phyloP scores from a whole-genome alignment of 2,113 vertebrate genomes.

The Anarhynchus alexandrinus region DNA sequence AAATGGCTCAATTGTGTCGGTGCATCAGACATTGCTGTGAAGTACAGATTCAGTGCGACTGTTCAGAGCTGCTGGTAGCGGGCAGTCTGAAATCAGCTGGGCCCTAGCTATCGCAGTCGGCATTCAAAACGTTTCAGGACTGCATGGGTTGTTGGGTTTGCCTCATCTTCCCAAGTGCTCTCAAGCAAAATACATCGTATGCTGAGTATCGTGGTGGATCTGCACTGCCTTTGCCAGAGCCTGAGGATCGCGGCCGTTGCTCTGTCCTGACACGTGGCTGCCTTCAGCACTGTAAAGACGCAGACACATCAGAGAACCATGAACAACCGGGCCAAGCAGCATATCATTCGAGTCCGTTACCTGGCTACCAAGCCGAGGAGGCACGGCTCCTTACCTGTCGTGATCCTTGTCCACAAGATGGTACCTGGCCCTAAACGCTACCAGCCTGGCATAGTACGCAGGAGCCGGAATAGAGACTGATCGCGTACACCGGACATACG shows the following conservation, averaged over 20 bases:
- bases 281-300: slow-evolving; percentile 87
- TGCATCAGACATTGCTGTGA: slow-evolving; percentile 78
- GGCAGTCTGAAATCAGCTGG: slow-evolving; percentile 73
- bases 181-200: slow-evolving; percentile 99
- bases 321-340: background rate
- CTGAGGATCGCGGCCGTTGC: slow-evolving; percentile 95
- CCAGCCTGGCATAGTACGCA: slow-evolving; percentile 94
- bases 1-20: slow-evolving; percentile 90
- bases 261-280: slow-evolving; percentile 97
- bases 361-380: fast-evolving
- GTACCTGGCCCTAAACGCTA: slow-evolving; percentile 95
- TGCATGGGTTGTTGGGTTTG: slow-evolving; percentile 39
- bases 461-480: slow-evolving; percentile 97
- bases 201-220: slow-evolving; percentile 98
- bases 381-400: slow-evolving; percentile 84
- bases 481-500: slow-evolving; percentile 94
- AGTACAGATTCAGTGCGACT: slow-evolving; percentile 80
- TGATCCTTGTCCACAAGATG: slow-evolving; percentile 99
- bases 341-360: fast-evolving
- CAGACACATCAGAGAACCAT: background rate
- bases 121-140: slow-evolving; percentile 66
- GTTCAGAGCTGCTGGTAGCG: slow-evolving; percentile 86
- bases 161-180: slow-evolving; percentile 51
- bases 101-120: slow-evolving; percentile 51
- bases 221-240: slow-evolving; percentile 98